phyloP scores from a whole-genome alignment of 2,113 vertebrate genomes.

The Cinclus cinclus region DNA sequence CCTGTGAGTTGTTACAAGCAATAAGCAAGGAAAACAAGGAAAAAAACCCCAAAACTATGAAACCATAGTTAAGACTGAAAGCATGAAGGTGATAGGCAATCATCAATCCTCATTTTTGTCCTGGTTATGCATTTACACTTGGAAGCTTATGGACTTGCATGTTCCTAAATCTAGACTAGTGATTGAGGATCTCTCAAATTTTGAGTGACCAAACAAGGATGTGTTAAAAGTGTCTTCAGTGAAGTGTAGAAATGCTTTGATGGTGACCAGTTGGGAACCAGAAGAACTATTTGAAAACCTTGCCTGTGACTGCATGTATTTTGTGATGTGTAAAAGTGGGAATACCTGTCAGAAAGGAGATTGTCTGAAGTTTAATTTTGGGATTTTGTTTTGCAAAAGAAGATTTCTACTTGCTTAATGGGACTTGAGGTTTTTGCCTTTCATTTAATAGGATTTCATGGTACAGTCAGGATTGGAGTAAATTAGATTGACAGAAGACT shows the following conservation, averaged over 20 bases:
- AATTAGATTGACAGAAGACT: conserved; percentile 2
- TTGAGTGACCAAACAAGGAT: neutral
- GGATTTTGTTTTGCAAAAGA: neutral
- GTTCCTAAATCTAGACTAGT: neutral
- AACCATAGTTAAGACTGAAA: neutral
- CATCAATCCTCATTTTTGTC: neutral
- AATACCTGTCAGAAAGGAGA: neutral
- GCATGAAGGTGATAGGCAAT: neutral
- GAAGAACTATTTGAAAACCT: neutral
- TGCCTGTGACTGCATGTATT: neutral
- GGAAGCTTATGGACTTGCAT: neutral
- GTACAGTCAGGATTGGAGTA: neutral
- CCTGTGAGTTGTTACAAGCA: neutral
- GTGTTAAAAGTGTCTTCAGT: neutral
- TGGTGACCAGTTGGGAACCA: neutral
- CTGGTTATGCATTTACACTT: neutral
- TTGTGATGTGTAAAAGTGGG: neutral
- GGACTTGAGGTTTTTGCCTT: neutral
- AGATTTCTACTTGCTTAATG: neutral
- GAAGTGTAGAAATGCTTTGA: neutral
- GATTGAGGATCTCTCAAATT: neutral
- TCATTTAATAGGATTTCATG: conserved; percentile 21
- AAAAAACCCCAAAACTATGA: accelerated
- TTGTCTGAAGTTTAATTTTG: neutral
- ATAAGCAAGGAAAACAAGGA: neutral